These are phyloP conservation scores for Drosophila cardini DNA, from an alignment of 1,140 invertebrate genomes.

Conservation along the genomic window DNA sequence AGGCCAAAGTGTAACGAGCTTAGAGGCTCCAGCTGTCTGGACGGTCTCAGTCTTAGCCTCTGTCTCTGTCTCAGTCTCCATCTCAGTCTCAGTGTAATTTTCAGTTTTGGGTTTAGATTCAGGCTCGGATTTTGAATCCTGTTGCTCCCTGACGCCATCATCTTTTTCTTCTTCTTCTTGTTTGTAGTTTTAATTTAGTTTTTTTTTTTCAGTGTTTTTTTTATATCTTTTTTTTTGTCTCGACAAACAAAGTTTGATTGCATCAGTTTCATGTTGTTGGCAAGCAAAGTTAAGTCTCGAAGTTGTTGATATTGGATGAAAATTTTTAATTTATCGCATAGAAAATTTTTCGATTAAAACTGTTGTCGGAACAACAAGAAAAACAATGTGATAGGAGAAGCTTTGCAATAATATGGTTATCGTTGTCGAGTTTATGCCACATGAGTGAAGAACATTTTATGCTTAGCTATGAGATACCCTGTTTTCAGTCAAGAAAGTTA, in stretches of 20 bases:
- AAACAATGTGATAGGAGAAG: neutral
- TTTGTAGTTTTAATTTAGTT: conserved; percentile 17
- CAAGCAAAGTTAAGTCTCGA: neutral
- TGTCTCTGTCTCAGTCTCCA: no score
- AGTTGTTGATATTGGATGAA: conserved; percentile 24
- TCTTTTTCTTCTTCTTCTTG: neutral
- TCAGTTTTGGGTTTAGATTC: neutral
- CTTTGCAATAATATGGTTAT: no score
- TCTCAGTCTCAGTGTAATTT: no score
- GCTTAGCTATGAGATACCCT: no score
- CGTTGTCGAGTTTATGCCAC: no score
- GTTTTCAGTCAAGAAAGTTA: no score
- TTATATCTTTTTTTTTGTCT: conserved; percentile 11
- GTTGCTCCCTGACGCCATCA: conserved; percentile 14
- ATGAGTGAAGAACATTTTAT: no score
- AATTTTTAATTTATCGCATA: conserved; percentile 45
- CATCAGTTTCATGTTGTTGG: neutral
- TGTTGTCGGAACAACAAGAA: conserved; percentile 16
- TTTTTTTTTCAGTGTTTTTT: neutral
- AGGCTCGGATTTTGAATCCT: conserved; percentile 4
- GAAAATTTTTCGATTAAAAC: conserved; percentile 64
- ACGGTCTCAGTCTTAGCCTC: neutral
- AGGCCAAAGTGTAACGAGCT: neutral
- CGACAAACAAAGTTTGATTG: conserved; percentile 11
- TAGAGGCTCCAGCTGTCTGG: neutral